phyloP scores from a whole-genome alignment of 2,113 vertebrate genomes.

The Alligator sinensis region DNA sequence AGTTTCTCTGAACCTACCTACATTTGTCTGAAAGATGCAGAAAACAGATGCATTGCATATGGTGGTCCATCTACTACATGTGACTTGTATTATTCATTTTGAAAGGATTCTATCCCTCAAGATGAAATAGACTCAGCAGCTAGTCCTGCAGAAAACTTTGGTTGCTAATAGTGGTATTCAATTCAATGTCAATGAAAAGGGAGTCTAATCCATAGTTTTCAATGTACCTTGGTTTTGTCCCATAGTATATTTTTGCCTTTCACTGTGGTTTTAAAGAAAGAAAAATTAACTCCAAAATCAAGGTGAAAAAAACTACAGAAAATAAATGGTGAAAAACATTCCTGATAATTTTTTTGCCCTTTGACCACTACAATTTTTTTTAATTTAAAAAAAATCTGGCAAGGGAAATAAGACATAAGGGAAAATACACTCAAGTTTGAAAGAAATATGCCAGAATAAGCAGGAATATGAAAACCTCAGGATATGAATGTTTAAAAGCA shows the following conservation, averaged over 20 bases:
- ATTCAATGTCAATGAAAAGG: not conserved
- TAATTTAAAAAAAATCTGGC: not conserved
- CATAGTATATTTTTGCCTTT: not conserved
- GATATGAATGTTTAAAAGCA: not conserved
- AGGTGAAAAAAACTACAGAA: not conserved
- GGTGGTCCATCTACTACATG: not conserved
- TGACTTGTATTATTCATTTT: not conserved
- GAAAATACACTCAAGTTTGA: not conserved
- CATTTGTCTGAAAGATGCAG: not conserved
- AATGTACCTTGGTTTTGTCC: not conserved
- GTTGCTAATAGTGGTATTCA: not conserved
- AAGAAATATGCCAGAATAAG: not conserved
- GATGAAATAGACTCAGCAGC: not conserved
- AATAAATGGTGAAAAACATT: not conserved
- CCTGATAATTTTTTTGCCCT: not conserved
- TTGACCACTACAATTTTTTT: not conserved
- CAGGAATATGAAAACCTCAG: not conserved
- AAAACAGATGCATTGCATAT: not conserved
- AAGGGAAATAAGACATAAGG: not conserved
- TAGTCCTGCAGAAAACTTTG: not conserved
- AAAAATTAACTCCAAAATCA: not conserved
- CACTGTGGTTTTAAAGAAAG: accelerated
- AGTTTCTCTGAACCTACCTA: not conserved
- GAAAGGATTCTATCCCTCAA: not conserved
- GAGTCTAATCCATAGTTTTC: not conserved